Base-by-base conservation (phyloP, 1,140 invertebrate genomes). In the Brachionus manjavacas region DNA sequence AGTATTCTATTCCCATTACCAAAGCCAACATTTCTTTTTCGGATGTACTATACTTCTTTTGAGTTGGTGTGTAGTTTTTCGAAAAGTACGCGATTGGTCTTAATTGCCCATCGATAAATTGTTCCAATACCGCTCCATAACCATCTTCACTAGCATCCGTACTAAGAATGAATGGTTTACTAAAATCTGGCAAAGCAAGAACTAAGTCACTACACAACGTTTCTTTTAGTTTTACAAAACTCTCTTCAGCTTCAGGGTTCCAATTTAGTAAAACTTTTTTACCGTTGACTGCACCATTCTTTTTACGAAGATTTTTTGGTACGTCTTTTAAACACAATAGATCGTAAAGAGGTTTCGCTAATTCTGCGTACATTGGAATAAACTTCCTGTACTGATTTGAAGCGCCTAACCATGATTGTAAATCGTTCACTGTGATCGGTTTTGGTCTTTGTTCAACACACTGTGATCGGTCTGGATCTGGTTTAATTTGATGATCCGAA, bases 1-100 rank as follows among this genome's bases (percentile, higher is more conserved):
- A 90, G 72, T 86, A 87, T 64, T 88, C 80, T 9, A 90, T 85
- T 4, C 85, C 88, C 86, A 86, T 91, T 6, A 91, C 90, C 8
- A 89, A 83, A 12, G 87, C 89, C 12, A 88, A 79, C 35, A 74
- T 85, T 85, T 90, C 87, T 68, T 86, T 86, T 84, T 91, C 89
- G 11, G 86, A 87, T 0, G 87, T 88, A 0, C 85, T 85, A 76
- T 89, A 88, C 7, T 68, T 66, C 14, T 35, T 68, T 83, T 83
- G 41, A 43, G 80, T 39, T 11, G 74, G 16, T 8, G 23, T 78
- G 41, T 49, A 52, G 23, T 78, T 78, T 39, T 16, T 9, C 23
- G 41, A 49, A 16, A 78, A 78, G 31, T 78, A 39, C 16, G 41
- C 74, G 12, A 78, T 52, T 12, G 74, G 74, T 14, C 31, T 41